Conservation (phyloP, 2,888 invertebrate genomes). For the Plagiodera versicolora region DNA sequence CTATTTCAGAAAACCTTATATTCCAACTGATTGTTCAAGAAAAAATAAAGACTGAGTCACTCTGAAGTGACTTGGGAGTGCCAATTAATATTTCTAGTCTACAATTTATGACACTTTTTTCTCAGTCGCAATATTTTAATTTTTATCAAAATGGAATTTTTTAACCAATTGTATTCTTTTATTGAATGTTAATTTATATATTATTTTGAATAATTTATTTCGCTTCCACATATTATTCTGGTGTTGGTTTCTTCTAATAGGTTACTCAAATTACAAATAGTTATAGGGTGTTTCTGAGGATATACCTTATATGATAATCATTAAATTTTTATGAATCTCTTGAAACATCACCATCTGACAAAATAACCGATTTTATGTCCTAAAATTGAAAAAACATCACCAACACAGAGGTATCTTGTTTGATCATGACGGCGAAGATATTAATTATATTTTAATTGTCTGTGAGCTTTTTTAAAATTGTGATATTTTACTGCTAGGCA, state of each 20-base stretch:
- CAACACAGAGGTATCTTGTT: constrained; percentile 7
- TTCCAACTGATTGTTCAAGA: constrained; percentile 29
- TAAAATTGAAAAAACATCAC: background rate
- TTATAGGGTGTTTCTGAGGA: too few species aligned
- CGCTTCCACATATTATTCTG: background rate
- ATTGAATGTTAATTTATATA: background rate
- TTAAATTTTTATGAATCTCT: too few species aligned
- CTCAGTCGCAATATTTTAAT: constrained; percentile 15
- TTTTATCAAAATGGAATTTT: background rate
- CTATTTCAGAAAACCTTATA: background rate
- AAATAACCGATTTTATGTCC: too few species aligned
- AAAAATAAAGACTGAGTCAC: constrained; percentile 40
- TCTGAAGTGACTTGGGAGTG: constrained; percentile 44
- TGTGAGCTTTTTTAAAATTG: constrained; percentile 24
- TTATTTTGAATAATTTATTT: background rate
- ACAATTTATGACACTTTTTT: constrained; percentile 34
- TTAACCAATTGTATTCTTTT: background rate
- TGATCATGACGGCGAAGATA: constrained; percentile 17
- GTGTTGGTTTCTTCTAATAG: background rate
- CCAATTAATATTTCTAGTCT: constrained; percentile 51
- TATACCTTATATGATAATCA: too few species aligned
- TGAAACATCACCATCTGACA: too few species aligned
- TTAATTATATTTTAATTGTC: constrained; percentile 28
- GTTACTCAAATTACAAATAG: background rate
- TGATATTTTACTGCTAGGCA: constrained; percentile 24